Evolutionary conservation across 2,113 vertebrate genomes (phyloP).

Genomic region (Smithornis capensis): DNA sequence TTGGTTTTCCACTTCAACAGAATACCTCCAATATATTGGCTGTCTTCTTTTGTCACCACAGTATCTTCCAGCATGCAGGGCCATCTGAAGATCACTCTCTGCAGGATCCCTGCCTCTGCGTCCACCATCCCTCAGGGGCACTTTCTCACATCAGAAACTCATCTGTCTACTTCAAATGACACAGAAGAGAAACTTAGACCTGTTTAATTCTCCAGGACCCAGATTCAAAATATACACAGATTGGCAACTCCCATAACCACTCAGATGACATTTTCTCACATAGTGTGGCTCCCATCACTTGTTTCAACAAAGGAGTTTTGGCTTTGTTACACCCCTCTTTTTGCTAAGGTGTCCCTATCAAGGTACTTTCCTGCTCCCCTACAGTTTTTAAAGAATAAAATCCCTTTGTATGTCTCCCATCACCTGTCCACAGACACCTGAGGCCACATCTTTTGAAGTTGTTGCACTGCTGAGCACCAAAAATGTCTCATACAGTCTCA

Average conservation of each 20-base stretch:
- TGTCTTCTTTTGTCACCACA: background rate
- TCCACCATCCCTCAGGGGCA: background rate
- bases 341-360: background rate
- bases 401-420: background rate
- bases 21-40: background rate
- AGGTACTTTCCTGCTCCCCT: background rate
- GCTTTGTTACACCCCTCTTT: background rate
- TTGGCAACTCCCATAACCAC: background rate
- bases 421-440: background rate
- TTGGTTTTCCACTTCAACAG: background rate
- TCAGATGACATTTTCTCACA: background rate
- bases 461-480: background rate
- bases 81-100: background rate
- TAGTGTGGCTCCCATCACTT: background rate
- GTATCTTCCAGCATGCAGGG: background rate
- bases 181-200: background rate
- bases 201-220: background rate
- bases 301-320: background rate
- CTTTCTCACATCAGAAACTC: background rate
- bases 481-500: background rate
- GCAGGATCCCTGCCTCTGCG: background rate
- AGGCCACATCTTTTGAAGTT: background rate
- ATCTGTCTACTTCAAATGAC: background rate
- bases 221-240: background rate
- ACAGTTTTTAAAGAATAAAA: background rate